These are phyloP conservation scores for Leptestheria dahalacensis DNA, from an alignment of 1,140 invertebrate genomes.

Conservation along the genomic window DNA sequence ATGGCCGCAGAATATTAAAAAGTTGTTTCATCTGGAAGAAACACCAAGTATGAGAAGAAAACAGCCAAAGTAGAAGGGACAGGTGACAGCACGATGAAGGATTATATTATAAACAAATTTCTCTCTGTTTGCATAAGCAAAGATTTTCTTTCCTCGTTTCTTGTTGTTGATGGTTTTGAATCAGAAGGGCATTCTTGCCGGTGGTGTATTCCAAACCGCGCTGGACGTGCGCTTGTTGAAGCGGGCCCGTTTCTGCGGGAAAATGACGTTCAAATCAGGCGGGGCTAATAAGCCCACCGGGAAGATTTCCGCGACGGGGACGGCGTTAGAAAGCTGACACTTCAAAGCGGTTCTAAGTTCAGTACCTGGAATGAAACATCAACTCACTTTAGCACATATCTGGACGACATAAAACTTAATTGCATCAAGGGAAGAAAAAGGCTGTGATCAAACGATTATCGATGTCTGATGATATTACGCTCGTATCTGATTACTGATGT, in stretches of 20 bases:
- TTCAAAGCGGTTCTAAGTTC: not conserved
- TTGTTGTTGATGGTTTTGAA: too few species aligned
- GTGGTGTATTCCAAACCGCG: constrained; percentile 15
- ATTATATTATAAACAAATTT: too few species aligned
- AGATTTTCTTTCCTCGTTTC: too few species aligned
- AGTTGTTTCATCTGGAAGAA: too few species aligned
- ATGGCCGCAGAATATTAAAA: too few species aligned
- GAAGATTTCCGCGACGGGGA: constrained; percentile 6
- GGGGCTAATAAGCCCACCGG: not conserved
- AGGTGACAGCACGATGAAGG: too few species aligned
- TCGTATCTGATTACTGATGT: not conserved
- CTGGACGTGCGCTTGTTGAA: constrained; percentile 16
- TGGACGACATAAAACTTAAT: too few species aligned
- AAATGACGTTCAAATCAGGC: constrained; percentile 9
- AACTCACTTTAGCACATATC: not conserved
- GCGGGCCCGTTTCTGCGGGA: constrained; percentile 5
- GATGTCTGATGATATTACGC: not conserved
- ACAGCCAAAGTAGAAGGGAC: too few species aligned
- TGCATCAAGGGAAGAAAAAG: too few species aligned
- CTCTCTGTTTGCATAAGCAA: too few species aligned
- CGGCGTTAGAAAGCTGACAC: not conserved
- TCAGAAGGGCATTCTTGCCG: not conserved
- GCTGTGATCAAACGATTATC: too few species aligned
- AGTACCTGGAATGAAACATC: not conserved
- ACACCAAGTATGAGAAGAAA: too few species aligned